Evolutionary conservation across 1,140 invertebrate genomes (phyloP).

Genomic region (Anthonomus grandis): DNA sequence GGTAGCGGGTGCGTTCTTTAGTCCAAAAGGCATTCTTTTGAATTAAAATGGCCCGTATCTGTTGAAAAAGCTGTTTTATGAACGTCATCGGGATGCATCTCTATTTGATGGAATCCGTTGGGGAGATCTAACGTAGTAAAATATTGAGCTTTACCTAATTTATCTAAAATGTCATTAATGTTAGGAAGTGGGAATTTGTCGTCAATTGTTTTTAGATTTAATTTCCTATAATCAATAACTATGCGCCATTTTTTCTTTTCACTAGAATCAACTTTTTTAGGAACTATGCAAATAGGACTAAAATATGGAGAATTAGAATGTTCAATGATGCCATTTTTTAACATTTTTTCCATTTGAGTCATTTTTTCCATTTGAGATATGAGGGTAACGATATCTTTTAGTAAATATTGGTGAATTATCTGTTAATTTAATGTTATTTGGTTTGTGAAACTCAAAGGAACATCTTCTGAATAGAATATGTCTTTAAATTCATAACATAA

Average conservation of each 20-base stretch:
- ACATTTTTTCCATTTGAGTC: too few species aligned
- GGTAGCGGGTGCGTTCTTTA: conserved; percentile 47
- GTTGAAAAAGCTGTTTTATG: conserved; percentile 47
- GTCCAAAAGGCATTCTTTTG: conserved; percentile 44
- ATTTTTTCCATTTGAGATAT: too few species aligned
- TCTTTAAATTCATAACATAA: too few species aligned
- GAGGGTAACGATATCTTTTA: too few species aligned
- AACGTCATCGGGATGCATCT: conserved; percentile 37
- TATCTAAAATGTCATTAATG: conserved; percentile 47
- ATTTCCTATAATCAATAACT: conserved; percentile 47
- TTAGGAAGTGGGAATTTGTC: conserved; percentile 55
- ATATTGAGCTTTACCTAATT: conserved; percentile 39
- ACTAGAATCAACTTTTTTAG: too few species aligned
- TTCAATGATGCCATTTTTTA: too few species aligned
- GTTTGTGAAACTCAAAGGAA: too few species aligned
- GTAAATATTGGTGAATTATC: too few species aligned
- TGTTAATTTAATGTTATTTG: too few species aligned
- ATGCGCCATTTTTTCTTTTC: conserved; percentile 43
- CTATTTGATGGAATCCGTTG: conserved; percentile 52
- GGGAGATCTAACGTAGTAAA: conserved; percentile 50
- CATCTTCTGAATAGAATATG: too few species aligned
- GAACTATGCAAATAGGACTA: too few species aligned
- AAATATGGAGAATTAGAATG: too few species aligned
- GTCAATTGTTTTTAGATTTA: conserved; percentile 47
- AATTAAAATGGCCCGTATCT: conserved; percentile 46